Conservation (phyloP, 2,113 vertebrate genomes). For the Prolemur simus region DNA sequence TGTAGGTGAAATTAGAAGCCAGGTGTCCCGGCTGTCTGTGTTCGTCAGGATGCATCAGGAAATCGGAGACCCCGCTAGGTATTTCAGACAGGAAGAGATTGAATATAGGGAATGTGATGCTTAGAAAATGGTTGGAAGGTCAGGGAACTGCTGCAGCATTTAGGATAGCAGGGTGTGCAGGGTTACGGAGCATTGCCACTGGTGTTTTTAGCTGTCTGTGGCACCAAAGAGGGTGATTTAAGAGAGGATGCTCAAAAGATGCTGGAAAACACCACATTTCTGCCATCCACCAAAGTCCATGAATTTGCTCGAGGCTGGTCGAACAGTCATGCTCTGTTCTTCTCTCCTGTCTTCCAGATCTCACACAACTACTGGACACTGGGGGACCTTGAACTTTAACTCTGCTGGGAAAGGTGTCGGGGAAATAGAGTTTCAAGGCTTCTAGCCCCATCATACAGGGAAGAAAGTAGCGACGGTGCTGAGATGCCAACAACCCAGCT, state of each 20-base stretch:
- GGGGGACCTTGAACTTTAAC: no score
- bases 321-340: neutral
- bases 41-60: neutral
- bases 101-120: neutral
- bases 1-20: neutral
- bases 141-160: no score
- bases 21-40: neutral
- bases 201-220: accelerated
- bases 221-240: no score
- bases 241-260: neutral
- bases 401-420: neutral
- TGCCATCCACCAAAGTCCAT: neutral
- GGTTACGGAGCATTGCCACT: accelerated
- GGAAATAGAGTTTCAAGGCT: neutral
- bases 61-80: neutral
- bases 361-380: neutral
- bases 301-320: neutral
- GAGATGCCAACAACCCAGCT: neutral
- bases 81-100: neutral
- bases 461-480: accelerated
- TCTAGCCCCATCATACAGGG: neutral
- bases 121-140: neutral
- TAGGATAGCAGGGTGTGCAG: neutral
- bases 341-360: neutral
- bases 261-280: neutral